Percentiles rank a stretch among this genome's conserved stretches.
These are phyloP conservation scores for Drosophila anomalipes DNA, from an alignment of 2,888 invertebrate species.

Conservation along the genomic window DNA sequence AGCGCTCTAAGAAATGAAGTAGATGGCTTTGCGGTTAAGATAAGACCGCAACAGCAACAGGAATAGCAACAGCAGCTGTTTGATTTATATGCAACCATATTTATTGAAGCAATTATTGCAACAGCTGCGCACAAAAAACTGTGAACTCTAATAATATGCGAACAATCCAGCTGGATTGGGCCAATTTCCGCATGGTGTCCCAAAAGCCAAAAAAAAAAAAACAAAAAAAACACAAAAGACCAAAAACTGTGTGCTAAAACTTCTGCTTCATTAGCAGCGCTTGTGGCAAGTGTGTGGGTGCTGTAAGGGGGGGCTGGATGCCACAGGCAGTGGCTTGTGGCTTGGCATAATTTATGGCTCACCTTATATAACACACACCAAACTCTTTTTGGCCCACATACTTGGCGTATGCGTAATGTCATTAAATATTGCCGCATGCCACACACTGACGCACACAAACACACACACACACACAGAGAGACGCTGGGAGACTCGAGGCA, in stretches of 20 bases:
- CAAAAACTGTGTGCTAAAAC: constrained; percentile 22
- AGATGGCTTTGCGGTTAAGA: constrained; percentile 32
- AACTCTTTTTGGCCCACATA: constrained; percentile 50
- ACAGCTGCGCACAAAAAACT: constrained; percentile 45
- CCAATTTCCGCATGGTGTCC: constrained; percentile 16
- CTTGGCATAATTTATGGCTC: constrained; percentile 46
- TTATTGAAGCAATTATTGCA: constrained; percentile 54
- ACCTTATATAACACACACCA: constrained; percentile 48
- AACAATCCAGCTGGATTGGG: constrained; percentile 18
- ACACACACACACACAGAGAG: constrained; percentile 13
- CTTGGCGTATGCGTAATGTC: constrained; percentile 65
- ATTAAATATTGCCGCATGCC: constrained; percentile 68
- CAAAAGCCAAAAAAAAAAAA: constrained; percentile 4
- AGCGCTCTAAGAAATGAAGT: constrained; percentile 27
- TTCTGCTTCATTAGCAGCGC: constrained; percentile 51
- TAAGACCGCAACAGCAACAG: constrained; percentile 40
- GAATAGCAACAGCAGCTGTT: constrained; percentile 50
- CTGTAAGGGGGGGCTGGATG: constrained; percentile 19
- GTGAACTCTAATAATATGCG: constrained; percentile 35
- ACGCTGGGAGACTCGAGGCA: constrained; percentile 22
- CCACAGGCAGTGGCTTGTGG: constrained; percentile 41
- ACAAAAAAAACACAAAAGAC: neutral
- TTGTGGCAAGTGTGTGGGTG: constrained; percentile 15
- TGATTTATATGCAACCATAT: constrained; percentile 55
- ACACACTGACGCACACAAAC: constrained; percentile 27